Base-by-base conservation (phyloP, 2,797 vertebrate species). In the Phoxinus dragarum region DNA sequence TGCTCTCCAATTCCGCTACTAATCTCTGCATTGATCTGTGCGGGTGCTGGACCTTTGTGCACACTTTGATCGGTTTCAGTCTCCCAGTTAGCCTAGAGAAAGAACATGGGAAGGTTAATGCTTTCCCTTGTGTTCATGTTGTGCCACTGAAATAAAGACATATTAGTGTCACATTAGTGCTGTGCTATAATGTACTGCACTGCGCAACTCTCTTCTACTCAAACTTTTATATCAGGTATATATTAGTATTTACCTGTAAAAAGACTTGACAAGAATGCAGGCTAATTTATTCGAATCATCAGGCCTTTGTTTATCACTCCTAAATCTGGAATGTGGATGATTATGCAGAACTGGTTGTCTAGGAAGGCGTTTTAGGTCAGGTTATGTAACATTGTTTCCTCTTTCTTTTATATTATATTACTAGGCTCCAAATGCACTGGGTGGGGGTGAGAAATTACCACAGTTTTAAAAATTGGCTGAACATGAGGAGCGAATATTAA, bases 1-100 rank as follows among this genome's bases (percentile, higher is more conserved):
- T 80, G 84, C 77, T 80, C 77, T 80, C 56, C 84, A 80, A 66
- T 80, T 85, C 66, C 42, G 7, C 77, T 85, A 80, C 84, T 85
- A 74, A 85, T 85, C 77, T 85, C 44, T 66, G 77, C 77, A 85
- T 80, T 85, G 84, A 85, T 85, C 77, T 80, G 21, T 71, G 54
- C 67, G 71, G 54, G 40, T 47, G 42, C 68, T 38, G 77, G 52
- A 79, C 64, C 75, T 78, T 67, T 72, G 83, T 52, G 68, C 56
- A 31, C 77, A 73, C 68, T 85, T 64, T 80, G 54, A 80, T 73
- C 77, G 34, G 77, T 80, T 85, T 66, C 84, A 66, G n/a, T 59
- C 27, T 79, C 52, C 36, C 64, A 56, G 44, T 78, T 68, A 14
- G 49, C 34, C 75, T 64, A 34, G 42, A n/a, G 84, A 49, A 80